Evolutionary conservation across 2,797 vertebrate species (phyloP).

Genomic region (Mergus octosetaceus): DNA sequence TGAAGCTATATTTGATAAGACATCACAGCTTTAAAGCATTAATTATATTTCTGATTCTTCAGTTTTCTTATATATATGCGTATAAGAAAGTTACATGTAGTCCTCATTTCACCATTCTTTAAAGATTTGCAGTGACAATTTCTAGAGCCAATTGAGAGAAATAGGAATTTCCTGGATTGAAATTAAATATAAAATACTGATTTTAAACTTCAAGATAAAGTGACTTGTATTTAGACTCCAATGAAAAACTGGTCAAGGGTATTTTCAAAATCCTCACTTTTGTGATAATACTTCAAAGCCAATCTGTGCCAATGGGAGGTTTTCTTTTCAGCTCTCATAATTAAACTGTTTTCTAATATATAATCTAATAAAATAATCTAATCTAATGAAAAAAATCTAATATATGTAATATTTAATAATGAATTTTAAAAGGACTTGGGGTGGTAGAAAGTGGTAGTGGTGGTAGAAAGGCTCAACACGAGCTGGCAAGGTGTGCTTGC

Average conservation of each 20-base stretch:
- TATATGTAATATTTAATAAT: neutral
- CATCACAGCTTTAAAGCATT: neutral
- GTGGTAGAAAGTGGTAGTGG: too few species aligned
- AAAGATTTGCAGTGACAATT: neutral
- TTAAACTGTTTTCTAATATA: slow-evolving; percentile 56
- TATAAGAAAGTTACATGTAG: neutral
- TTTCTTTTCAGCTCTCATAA: slow-evolving; percentile 35
- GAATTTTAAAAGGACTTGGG: neutral
- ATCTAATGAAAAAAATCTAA: neutral
- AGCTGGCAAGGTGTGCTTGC: neutral
- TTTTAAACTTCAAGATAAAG: neutral
- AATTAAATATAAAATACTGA: neutral
- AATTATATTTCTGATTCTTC: neutral
- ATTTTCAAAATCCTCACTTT: slow-evolving; percentile 51
- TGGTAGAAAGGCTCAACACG: neutral
- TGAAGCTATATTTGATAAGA: neutral
- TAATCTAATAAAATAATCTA: too few species aligned
- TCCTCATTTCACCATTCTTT: neutral
- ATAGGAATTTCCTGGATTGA: neutral
- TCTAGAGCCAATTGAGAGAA: neutral
- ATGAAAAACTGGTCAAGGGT: slow-evolving; percentile 68
- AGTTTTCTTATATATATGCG: neutral
- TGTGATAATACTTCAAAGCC: slow-evolving; percentile 51
- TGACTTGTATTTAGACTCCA: neutral
- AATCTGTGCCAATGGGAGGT: slow-evolving; percentile 21